Base-by-base conservation (phyloP, 35 echinoderm and acorn worm genomes). In the Lytechinus pictus region DNA sequence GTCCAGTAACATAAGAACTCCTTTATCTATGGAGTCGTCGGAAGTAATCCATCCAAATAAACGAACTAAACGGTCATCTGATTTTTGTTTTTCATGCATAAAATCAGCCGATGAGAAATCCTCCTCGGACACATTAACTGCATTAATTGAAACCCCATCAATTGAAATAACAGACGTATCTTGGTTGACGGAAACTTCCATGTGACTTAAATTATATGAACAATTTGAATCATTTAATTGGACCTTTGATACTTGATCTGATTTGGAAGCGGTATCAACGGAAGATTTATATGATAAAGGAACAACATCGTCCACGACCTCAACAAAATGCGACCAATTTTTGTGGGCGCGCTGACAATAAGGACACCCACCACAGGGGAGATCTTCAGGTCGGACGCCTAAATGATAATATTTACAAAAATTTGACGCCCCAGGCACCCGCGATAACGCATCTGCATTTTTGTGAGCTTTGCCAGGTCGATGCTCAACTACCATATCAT, bases 71-170 rank as follows among this genome's bases (percentile, higher is more conserved):
- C 87, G 55, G 4, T 6, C 57, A 89, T 97, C 95, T 9, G 54
- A 12, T 53, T 89, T 89, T 61, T 97, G 96, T 52, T 95, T 91
- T 51, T 86, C 9, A 8, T 53, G 27, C 24, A 97, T 16, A 21
- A 54, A 53, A 13, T 94, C 71, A 1, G 9, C 4, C 13, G 88
- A 89, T 9, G 87, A 53, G 0, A 89, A 29, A 95, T 86, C 94
- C 53, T 95, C 33, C 44, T 44, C 61, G 5, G 56, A 33, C 3
- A 21, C 12, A 89, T n/a, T 89, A n/a, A 29, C 6, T 13, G 19
- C 14, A 21, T 71, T 3, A 5, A 16, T 5, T 13, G 14, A 21
- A 71, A 24, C 14, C 24, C 19, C 19, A 71, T 71, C 16, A 24
- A 71, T 71, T 16, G 61, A 71, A 2, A 71, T 21, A 71, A 71